phyloP scores from a whole-genome alignment of 2,113 vertebrate genomes.

The Hipposideros armiger region DNA sequence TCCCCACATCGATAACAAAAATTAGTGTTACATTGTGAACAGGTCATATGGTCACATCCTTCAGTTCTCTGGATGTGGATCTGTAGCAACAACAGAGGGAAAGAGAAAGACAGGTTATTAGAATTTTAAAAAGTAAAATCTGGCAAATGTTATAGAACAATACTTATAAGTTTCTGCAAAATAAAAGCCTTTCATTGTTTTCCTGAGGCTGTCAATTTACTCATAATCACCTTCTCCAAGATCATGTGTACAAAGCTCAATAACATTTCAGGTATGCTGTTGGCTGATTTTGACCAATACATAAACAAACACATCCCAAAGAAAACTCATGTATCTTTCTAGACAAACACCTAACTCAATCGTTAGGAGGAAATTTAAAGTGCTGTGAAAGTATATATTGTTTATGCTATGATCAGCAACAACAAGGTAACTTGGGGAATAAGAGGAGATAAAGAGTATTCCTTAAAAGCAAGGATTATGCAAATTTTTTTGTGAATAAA shows the following conservation, averaged over 20 bases:
- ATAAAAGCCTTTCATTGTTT: neutral
- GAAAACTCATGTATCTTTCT: neutral
- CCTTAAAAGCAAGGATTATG: neutral
- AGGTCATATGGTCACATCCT: conserved; percentile 99
- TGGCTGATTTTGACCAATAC: neutral
- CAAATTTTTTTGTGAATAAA: neutral
- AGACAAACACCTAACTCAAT: neutral
- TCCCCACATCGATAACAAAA: conserved; percentile 99
- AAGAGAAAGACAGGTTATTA: conserved; percentile 13
- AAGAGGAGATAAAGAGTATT: neutral
- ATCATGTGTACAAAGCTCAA: neutral
- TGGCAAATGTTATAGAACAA: neutral
- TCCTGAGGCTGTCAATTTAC: neutral
- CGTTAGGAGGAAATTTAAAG: neutral
- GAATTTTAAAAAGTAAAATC: neutral
- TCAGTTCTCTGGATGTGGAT: conserved; percentile 99
- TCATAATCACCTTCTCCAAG: neutral
- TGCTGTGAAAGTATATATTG: neutral
- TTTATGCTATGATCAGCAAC: neutral
- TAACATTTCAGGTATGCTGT: neutral
- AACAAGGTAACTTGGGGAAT: neutral
- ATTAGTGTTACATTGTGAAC: conserved; percentile 98
- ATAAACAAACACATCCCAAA: neutral
- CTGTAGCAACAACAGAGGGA: conserved; percentile 81
- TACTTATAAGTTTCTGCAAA: neutral